Conservation (phyloP, 2,113 vertebrate species). For the Lipophrys pholis region DNA sequence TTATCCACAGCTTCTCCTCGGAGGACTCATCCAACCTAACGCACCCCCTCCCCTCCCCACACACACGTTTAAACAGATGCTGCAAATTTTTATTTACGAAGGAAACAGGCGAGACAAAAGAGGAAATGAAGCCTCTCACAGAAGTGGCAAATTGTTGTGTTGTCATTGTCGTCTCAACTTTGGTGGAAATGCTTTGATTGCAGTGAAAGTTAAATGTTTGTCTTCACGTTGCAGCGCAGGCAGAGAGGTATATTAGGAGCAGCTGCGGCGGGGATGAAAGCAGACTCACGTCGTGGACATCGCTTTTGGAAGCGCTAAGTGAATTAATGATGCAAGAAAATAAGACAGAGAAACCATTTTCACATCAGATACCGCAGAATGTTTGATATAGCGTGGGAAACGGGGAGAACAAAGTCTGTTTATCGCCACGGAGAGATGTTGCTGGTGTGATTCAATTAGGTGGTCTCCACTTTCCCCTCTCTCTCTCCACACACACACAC, state of each 20-base stretch:
- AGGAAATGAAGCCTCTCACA: neutral
- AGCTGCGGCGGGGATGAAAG: neutral
- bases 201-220: neutral
- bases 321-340: slow-evolving; percentile 43
- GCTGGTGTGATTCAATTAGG: slow-evolving; percentile 41
- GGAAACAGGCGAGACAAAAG: neutral
- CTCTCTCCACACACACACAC: too few species aligned
- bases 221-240: neutral
- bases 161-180: neutral
- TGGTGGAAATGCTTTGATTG: neutral
- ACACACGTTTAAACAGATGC: neutral
- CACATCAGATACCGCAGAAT: slow-evolving; percentile 23
- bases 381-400: slow-evolving; percentile 49
- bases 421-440: slow-evolving; percentile 12
- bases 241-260: neutral
- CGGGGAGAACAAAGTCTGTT: slow-evolving; percentile 39
- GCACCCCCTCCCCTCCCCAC: too few species aligned
- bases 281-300: neutral
- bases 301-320: slow-evolving; percentile 7
- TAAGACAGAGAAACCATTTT: slow-evolving; percentile 6
- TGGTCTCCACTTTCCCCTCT: neutral
- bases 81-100: neutral
- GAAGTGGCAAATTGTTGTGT: neutral
- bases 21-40: neutral
- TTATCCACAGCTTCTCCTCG: slow-evolving; percentile 37